Evolutionary conservation across 2,888 invertebrate genomes (phyloP).

Genomic region (Ochropleura plecta): DNA sequence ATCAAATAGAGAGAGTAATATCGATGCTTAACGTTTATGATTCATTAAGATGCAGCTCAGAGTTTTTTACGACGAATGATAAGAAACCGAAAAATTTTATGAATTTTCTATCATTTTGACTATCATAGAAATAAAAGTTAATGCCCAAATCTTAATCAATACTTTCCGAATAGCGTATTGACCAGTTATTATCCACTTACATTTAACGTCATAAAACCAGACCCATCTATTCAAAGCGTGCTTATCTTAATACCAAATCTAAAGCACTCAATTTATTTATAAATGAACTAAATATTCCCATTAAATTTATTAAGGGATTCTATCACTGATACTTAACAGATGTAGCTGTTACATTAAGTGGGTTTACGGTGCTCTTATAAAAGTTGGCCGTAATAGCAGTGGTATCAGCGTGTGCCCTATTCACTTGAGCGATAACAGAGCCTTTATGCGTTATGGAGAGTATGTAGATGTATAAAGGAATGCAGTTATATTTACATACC

Average conservation of each 20-base stretch:
- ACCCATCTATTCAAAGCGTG: slow-evolving; percentile 42
- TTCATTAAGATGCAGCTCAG: not conserved
- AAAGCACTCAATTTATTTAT: slow-evolving; percentile 64
- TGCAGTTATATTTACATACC: slow-evolving; percentile 58
- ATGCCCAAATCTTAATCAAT: slow-evolving; percentile 40
- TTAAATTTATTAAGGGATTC: slow-evolving; percentile 66
- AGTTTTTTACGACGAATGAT: not conserved
- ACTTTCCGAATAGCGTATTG: slow-evolving; percentile 40
- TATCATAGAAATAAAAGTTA: slow-evolving; percentile 28
- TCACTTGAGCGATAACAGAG: slow-evolving; percentile 82
- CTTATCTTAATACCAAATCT: slow-evolving; percentile 65
- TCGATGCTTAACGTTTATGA: not conserved
- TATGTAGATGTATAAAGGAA: slow-evolving; percentile 62
- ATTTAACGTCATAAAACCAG: slow-evolving; percentile 58
- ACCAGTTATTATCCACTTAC: slow-evolving; percentile 52
- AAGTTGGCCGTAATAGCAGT: slow-evolving; percentile 61
- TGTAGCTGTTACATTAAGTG: slow-evolving; percentile 62
- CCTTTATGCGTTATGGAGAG: slow-evolving; percentile 72
- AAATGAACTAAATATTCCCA: slow-evolving; percentile 65
- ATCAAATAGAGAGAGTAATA: not conserved
- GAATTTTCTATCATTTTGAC: slow-evolving; percentile 29
- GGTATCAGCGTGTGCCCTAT: slow-evolving; percentile 63
- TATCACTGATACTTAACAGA: slow-evolving; percentile 69
- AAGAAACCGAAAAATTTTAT: slow-evolving; percentile 5
- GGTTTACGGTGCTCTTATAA: slow-evolving; percentile 59